Evolutionary conservation across 2,113 vertebrate species (phyloP), one percentile per base, ranked within the genome.

Genomic region (Nannobrachium achirus): DNA sequence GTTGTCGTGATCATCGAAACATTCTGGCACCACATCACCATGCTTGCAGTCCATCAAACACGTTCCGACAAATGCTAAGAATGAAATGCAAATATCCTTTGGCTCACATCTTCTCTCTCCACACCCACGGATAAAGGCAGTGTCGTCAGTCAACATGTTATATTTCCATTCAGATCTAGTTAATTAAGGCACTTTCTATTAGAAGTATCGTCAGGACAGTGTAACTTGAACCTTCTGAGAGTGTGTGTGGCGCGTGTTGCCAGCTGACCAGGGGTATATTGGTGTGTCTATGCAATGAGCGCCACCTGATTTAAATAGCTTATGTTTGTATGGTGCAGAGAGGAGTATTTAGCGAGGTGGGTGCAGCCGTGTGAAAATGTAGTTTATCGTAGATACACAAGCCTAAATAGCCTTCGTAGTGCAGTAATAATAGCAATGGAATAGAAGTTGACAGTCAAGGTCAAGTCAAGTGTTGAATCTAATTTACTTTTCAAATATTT

Each of bases 141-240:
- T 7, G 39, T 58, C 68, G 3, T 33, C 38, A 19, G 38, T 82
- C 69, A 73, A 68, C 62, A 45, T 41, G 60, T 55, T 53, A 46
- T 67, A 53, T 55, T 63, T 80, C 64, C 71, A 78, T 76, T 33
- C 57, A 81, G 84, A 79, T 76, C 64, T 63, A 57, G 70, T 83
- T 91, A 81, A 89, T 91, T 89, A 78, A 86, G 84, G 82, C 72
- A 4, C 59, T 56, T 86, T 85, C 87, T 90, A 70, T 84, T 75
- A 50, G 67, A 84, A 71, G 60, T 60, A 70, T 63, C 63, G 64
- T 86, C 82, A 56, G 71, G 16, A 40, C 72, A 44, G 56, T 76
- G 90, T 82, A 89, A 88, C 77, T 11, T 44, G 20, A 89, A 15
- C 68, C 68, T 8, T 19, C 15, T 45, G 10, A 33, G 65, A 42